Evolutionary conservation across 2,113 vertebrate species (phyloP), one percentile per base, ranked within the genome.

Genomic region (Tapirus terrestris): DNA sequence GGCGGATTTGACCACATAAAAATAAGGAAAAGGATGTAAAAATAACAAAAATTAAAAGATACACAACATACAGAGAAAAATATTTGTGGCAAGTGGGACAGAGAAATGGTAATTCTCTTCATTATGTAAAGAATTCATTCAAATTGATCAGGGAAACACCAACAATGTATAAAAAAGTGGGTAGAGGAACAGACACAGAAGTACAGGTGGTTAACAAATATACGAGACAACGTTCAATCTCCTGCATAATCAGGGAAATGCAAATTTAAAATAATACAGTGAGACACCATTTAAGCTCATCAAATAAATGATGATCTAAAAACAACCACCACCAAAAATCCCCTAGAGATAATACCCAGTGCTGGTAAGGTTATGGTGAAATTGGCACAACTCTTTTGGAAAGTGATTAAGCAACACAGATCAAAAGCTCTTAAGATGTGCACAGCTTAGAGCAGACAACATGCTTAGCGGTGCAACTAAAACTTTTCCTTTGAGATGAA

Each of bases 401-500:
- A 76, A 77, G 73, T 23, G 76, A 45, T 3, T 39, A 56, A 21
- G n/a, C 13, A 45, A 8, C 0, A 16, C 39, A 18, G 31, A 91
- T 51, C 25, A 21, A 72, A 91, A 53, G 60, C 18, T 58, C 13
- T 43, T 48, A 0, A 65, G 58, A 56, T 8, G 53, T 33, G 11
- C 39, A 2, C 1, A 5, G 31, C 27, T 33, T 18, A 56, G 0
- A 29, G 20, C 88, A 82, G 60, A 51, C 60, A 9, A 11, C 20
- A 36, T 0, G 4, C 51, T 12, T 13, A 6, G 6, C 0, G 36
- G 60, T 11, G 43, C 51, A 18, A 27, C 29, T 16, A 11, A n/a
- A 45, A 2, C 23, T 23, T 36, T 9, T 25, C 72, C 39, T 89
- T 9, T 2, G 27, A 39, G 36, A 27, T 7, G 20, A 43, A 17